Evolutionary conservation across 2,797 vertebrate genomes (phyloP).

Genomic region (Trichosurus vulpecula): DNA sequence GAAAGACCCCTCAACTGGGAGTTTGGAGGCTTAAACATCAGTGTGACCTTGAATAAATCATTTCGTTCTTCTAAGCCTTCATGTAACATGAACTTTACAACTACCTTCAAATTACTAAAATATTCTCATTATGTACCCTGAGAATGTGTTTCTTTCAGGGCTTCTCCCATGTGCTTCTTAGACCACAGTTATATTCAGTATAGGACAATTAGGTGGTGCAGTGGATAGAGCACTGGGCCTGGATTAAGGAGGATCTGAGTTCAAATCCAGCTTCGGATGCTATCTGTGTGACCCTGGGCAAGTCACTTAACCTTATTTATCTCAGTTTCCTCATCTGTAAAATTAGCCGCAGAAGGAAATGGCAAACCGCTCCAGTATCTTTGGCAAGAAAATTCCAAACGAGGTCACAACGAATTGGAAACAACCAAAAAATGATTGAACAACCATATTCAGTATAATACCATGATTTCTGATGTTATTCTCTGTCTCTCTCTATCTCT

Average conservation of each 20-base stretch:
- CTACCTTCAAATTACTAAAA: not conserved
- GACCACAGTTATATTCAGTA: not conserved
- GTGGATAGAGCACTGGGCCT: not conserved
- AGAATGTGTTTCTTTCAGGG: not conserved
- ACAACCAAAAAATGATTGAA: not conserved
- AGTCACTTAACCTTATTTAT: not conserved
- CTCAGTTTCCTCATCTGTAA: not conserved
- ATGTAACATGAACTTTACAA: not conserved
- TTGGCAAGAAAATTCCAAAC: not conserved
- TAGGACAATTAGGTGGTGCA: not conserved
- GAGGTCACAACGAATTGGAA: not conserved
- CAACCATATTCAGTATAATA: not conserved
- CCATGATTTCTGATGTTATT: not conserved
- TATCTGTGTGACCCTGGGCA: not conserved
- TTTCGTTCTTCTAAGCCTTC: not conserved
- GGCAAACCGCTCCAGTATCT: not conserved
- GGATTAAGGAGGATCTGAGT: not conserved
- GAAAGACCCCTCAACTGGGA: not conserved
- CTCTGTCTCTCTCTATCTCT: too few species aligned
- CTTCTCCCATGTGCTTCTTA: not conserved
- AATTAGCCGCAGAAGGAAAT: not conserved
- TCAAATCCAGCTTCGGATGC: not conserved
- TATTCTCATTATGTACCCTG: not conserved
- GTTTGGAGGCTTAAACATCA: not conserved
- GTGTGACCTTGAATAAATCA: not conserved